Evolutionary conservation across 2,888 invertebrate genomes (phyloP), one percentile per base, ranked within the genome.

Genomic region (Lasioglossum marginatum): DNA sequence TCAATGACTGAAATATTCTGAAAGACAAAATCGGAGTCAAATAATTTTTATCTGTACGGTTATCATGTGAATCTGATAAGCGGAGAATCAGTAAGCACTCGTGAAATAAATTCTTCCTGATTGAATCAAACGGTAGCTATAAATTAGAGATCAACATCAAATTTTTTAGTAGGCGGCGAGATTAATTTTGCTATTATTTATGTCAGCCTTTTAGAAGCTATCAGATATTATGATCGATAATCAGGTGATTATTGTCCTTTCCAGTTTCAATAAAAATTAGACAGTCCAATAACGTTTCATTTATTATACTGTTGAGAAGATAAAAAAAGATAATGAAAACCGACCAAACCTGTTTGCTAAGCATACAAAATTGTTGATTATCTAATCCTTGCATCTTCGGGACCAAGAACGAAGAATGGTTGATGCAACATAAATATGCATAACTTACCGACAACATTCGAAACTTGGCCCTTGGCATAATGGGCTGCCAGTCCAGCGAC

Each of bases 371-470:
- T 8, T 10, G 34, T 34, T 34, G 19, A 34, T 23, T 23, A 66
- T 0, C 23, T 8, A 6, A 8, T 66, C 6, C 63, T 31, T 5
- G 16, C 6, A 19, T 31, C 2, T 19, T 23, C 10, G 19, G 37
- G 40, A 4, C 14, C 0, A 23, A 68, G 10, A 4, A 4, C 1
- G 19, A 37, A 23, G 8, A 68, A 10, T 23, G 19, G 8, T 34
- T 8, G 27, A 72, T 27, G 5, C 10, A 19, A 23, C 31, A 48
- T 10, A 8, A 68, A n/a, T 68, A 12, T 19, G 19, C 27, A 40
- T n/a, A 37, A 79, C 74, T 79, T 37, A 79, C 79, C 63, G 8
- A 79, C 66, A 5, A 79, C 63, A n/a, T 66, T 23, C 2, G 45
- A 10, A 27, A 60, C 74, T 66, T 34, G 34, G 6, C 45, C 4